These are phyloP conservation scores for Calliopum simillimum DNA, from an alignment of 2,888 invertebrate species.

Conservation along the genomic window DNA sequence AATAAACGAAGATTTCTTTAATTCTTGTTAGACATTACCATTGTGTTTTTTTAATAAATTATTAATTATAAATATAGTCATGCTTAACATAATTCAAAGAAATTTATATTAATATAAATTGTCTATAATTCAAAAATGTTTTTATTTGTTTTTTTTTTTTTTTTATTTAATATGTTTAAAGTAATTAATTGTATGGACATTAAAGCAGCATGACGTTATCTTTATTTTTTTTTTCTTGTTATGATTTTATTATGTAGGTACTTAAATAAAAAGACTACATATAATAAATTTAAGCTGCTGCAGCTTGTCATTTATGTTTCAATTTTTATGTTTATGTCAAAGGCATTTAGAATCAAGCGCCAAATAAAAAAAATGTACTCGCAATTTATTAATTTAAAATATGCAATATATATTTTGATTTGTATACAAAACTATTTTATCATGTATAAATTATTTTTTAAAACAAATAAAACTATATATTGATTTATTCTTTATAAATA, in stretches of 20 bases:
- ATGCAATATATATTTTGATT: constrained; percentile 19
- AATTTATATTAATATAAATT: constrained; percentile 31
- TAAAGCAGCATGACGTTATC: too few relatives aligned
- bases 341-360: constrained; percentile 18
- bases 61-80: constrained; percentile 16
- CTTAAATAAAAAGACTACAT: too few relatives aligned
- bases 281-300: constrained; percentile 7
- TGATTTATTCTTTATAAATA: constrained; percentile 36
- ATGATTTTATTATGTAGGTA: too few relatives aligned
- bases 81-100: background rate
- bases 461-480: constrained; percentile 37
- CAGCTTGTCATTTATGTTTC: background rate
- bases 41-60: constrained; percentile 22
- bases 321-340: background rate
- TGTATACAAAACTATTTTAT: constrained; percentile 37
- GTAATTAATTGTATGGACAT: too few relatives aligned
- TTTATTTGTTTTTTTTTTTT: too few relatives aligned
- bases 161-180: too few relatives aligned
- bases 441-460: constrained; percentile 41
- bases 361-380: constrained; percentile 14
- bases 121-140: constrained; percentile 22
- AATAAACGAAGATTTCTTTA: constrained; percentile 38
- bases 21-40: constrained; percentile 31
- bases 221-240: too few relatives aligned
- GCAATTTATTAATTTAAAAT: constrained; percentile 21